phyloP scores from a whole-genome alignment of 2,797 vertebrate species.

The Zalophus californianus region DNA sequence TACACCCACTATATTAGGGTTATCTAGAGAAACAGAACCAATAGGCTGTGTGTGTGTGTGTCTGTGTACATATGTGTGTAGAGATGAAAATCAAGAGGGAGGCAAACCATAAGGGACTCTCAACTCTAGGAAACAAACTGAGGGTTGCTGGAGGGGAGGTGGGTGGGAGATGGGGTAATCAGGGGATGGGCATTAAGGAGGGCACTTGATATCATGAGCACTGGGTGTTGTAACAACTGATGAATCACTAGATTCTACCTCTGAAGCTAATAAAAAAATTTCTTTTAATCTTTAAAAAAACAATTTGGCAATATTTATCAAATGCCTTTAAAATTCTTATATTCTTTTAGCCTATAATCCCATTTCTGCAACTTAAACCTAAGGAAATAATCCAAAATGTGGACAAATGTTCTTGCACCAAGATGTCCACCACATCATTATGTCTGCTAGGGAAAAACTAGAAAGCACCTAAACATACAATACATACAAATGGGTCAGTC shows the following conservation, averaged over 20 bases:
- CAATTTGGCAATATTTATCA: slow-evolving; percentile 17
- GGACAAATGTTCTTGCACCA: slow-evolving; percentile 2
- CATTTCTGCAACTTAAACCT: slow-evolving; percentile 37
- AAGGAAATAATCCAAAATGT: slow-evolving; percentile 47
- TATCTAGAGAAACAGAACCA: not conserved
- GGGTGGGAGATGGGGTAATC: not conserved
- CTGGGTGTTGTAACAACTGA: not conserved
- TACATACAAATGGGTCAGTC: not conserved
- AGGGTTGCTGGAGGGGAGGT: not conserved
- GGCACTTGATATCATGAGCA: not conserved
- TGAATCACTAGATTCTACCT: not conserved
- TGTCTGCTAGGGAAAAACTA: slow-evolving; percentile 8
- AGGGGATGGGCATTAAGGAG: not conserved
- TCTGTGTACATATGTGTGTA: not conserved
- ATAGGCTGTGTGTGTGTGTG: not conserved
- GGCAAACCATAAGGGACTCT: not conserved
- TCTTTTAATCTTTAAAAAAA: not conserved
- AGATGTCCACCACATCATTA: not conserved
- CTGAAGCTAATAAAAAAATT: not conserved
- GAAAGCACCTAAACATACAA: not conserved
- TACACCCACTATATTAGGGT: not conserved
- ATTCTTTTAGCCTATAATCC: slow-evolving; percentile 41
- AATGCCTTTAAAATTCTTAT: not conserved
- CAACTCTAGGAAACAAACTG: not conserved
- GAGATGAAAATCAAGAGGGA: not conserved